Conservation (phyloP, 2,797 vertebrate species). For the Ptychobarbus kaznakovi region DNA sequence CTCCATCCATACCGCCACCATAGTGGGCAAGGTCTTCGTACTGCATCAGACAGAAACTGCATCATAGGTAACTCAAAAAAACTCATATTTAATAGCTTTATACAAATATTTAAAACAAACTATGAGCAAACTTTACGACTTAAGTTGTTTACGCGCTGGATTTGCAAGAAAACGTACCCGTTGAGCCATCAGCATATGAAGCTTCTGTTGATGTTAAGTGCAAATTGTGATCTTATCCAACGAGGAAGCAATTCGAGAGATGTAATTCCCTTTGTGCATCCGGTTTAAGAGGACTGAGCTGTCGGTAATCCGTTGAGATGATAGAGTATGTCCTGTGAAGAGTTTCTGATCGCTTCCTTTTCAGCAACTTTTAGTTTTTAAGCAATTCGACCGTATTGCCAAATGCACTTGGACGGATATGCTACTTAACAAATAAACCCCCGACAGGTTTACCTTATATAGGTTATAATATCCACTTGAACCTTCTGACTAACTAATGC, state of each 20-base stretch:
- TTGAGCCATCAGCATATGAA: conserved; percentile 91
- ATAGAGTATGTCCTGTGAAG: conserved; percentile 33
- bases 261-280: conserved; percentile 44
- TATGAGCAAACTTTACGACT: neutral
- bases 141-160: neutral
- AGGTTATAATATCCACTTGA: neutral
- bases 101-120: neutral
- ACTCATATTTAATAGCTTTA: neutral
- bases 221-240: conserved; percentile 15
- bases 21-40: conserved; percentile 96
- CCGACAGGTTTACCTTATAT: neutral
- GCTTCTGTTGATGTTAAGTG: conserved; percentile 32
- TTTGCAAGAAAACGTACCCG: conserved; percentile 80
- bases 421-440: neutral
- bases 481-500: neutral
- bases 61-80: neutral
- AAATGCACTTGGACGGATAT: neutral
- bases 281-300: conserved; percentile 30
- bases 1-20: conserved; percentile 90
- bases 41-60: conserved; percentile 69
- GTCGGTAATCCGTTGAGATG: conserved; percentile 50
- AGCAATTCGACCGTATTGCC: neutral
- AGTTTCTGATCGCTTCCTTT: conserved; percentile 28
- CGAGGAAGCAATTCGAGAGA: conserved; percentile 25
- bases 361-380: neutral